Base-by-base conservation (phyloP, 2,113 vertebrate species). In the Eira barbara region DNA sequence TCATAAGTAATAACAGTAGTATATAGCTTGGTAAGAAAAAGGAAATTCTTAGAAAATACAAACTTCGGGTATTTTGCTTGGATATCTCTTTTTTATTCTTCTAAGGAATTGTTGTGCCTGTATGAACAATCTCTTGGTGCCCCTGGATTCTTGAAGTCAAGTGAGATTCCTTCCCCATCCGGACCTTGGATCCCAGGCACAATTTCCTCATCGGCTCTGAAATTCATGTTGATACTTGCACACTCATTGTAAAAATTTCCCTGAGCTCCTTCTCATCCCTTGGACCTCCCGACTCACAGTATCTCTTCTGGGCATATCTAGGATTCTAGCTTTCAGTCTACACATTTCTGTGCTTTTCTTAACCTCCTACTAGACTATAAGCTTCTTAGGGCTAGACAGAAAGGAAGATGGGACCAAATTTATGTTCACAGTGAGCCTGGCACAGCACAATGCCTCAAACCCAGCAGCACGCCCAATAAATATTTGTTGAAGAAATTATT, bases 41-140 rank as follows among this genome's bases (percentile, higher is more conserved):
- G 12, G 63, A 84, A 96, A 80, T 57, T 59, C 63, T 96, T 92
- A 52, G 49, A 76, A 97, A 98, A 96, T 13, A n/a, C 7, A 78
- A 36, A 13, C 10, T 87, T 49, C 21, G 47, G 49, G 39, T 52
- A 73, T 61, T 92, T 81, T 59, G 31, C 39, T 74, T 7, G 47
- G 42, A 42, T 6, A 67, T 84, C 91, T 91, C 63, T 27, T 65
- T 29, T 67, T 18, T 69, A 39, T 61, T 69, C 29, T 79, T 61
- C 49, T 52, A 74, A 95, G 76, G 21, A 89, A 78, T 3, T 69
- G 6, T 20, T 87, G 71, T 55, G 76, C 18, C 45, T 86, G 7
- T 29, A 20, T 52, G 47, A 74, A 42, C 29, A n/a, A 76, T 92
- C 47, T 65, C 2, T 31, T 13, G 14, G 31, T 69, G n/a, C 25